phyloP scores from a whole-genome alignment of 1,140 invertebrate genomes.

The Drosophila punjabiensis region DNA sequence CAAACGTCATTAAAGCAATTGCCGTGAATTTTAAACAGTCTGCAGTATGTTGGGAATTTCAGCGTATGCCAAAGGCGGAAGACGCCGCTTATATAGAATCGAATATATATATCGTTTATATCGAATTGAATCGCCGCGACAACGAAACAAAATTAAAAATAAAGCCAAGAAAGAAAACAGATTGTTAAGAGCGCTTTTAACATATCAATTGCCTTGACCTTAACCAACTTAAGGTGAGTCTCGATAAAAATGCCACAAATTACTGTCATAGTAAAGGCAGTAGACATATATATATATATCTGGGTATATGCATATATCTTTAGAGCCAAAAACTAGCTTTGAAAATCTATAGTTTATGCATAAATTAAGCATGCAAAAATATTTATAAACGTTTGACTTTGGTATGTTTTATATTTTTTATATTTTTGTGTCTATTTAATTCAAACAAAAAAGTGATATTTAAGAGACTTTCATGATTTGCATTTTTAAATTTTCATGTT shows the following conservation, averaged over 20 bases:
- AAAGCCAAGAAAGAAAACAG: background rate
- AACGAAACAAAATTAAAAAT: conserved; percentile 1
- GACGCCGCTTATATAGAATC: conserved; percentile 27
- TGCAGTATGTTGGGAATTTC: conserved; percentile 46
- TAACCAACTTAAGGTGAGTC: conserved; percentile 49
- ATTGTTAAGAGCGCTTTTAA: conserved; percentile 14
- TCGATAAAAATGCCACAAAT: conserved; percentile 49
- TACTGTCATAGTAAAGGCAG: conserved; percentile 25
- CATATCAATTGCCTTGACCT: conserved; percentile 52
- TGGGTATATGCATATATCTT: conserved; percentile 6
- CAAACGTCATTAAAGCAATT: conserved; percentile 58
- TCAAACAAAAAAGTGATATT: background rate
- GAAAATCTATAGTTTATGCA: conserved; percentile 16
- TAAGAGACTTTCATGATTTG: background rate
- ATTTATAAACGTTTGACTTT: background rate
- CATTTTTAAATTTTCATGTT: background rate
- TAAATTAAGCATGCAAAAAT: conserved; percentile 40
- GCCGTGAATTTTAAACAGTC: conserved; percentile 67
- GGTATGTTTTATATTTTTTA: conserved; percentile 7
- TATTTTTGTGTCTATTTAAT: background rate
- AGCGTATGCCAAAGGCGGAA: conserved; percentile 48
- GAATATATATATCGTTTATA: background rate
- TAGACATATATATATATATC: background rate
- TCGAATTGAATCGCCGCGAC: background rate
- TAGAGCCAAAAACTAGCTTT: conserved; percentile 33